These are phyloP conservation scores for Merluccius polli DNA, from an alignment of 2,797 vertebrate species.

Conservation along the genomic window DNA sequence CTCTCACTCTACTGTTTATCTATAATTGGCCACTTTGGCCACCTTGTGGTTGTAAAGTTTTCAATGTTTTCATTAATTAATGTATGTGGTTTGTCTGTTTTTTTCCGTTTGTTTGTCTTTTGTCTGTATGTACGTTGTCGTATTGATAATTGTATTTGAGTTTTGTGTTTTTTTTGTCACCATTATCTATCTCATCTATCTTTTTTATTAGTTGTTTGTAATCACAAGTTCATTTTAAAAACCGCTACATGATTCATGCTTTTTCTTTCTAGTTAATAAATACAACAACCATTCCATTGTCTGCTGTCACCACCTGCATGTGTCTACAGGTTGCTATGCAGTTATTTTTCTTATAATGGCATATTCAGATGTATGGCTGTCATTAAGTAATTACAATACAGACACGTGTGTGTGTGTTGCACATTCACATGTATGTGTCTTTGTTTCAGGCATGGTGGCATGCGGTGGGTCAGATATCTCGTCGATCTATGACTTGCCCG, in stretches of 20 bases:
- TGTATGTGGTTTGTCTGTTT: too few relatives aligned
- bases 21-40: too few relatives aligned
- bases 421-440: too few relatives aligned
- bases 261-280: constrained; percentile 34
- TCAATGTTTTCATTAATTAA: too few relatives aligned
- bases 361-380: neutral
- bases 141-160: too few relatives aligned
- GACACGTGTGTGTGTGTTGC: constrained; percentile 10
- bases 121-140: too few relatives aligned
- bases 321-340: constrained; percentile 66
- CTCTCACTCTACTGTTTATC: too few relatives aligned
- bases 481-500: constrained; percentile 57
- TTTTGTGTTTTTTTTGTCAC: too few relatives aligned
- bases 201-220: neutral
- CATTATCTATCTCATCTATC: too few relatives aligned
- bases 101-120: too few relatives aligned
- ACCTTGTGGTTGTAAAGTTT: too few relatives aligned
- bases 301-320: constrained; percentile 62
- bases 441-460: constrained; percentile 60
- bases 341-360: neutral
- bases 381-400: neutral
- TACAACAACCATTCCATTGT: constrained; percentile 52
- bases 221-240: neutral
- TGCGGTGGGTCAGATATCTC: neutral
- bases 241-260: neutral